Evolutionary conservation across 2,888 invertebrate species (phyloP), one percentile per base, ranked within the genome.

Genomic region (Amphipoea oculea): DNA sequence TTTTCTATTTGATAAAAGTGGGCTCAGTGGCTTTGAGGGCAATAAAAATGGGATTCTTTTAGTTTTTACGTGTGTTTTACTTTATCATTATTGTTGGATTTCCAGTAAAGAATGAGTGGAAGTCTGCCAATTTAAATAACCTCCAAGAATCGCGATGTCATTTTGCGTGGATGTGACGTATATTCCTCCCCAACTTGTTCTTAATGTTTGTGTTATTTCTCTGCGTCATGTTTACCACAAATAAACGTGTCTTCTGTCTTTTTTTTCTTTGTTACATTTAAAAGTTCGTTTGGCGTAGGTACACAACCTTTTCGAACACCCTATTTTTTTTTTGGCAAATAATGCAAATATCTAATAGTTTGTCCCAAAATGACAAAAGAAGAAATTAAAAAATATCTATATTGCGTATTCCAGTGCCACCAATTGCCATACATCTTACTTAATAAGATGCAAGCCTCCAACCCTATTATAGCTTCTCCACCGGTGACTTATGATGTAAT

Each of bases 1-100:
- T 88, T 78, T 87, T 81, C 74, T 81, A 86, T 85, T 82, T 79
- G 77, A 86, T 84, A 87, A 83, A 85, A 85, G 79, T 79, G 62
- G 77, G 70, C 76, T 79, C 57, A 71, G 62, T 69, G 76, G 67
- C 76, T 82, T 85, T 74, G 63, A 29, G 51, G 29, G 42, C 45
- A 77, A 81, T 81, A 76, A 83, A 81, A 86, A 79, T 70, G 57
- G 63, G 54, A 78, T 76, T 68, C 63, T 63, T 78, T 42, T 66
- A 66, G 48, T 70, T 76, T 81, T 81, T 63, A 78, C 14, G 63
- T 63, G 71, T 62, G 54, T 76, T 78, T 72, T 66, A 62, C 69
- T 73, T 62, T 62, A 54, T 73, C 23, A 65, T 80, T 51, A 62
- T 48, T 67, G 63, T 67, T 23, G 14, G 40, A 4, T 36, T 42